Base-by-base conservation (phyloP, 92 coral and sea anemone genomes). In the Phymanthus crucifer region DNA sequence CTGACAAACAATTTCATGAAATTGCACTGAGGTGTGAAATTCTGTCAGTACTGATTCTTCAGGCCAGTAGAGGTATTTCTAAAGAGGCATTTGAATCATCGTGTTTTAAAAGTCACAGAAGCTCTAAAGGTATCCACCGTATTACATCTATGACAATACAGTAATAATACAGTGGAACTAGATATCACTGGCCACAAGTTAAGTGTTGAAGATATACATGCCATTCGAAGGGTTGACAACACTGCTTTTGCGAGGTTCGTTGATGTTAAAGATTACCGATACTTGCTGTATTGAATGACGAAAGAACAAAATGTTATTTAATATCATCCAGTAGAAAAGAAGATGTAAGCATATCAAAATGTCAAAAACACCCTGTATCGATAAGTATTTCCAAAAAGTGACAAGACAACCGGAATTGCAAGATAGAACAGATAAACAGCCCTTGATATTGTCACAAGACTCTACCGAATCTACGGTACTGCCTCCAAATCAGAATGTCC, bases 31-130 rank as follows among this genome's bases (percentile, higher is more conserved):
- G n/a, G 66, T 56, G 66, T 23, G n/a, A 56, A 56, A 56, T 27
- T 4, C 66, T 56, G 66, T 56, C 66, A n/a, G 29, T 56, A 56
- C 66, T 56, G 66, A 56, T 47, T 47, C 56, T 47, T 10, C 4
- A 57, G n/a, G 66, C 10, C n/a, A 57, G 66, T 23, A 58, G 29
- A 76, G 80, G 80, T 76, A 58, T 76, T 76, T 76, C 80, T 76
- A 76, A 76, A 76, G 80, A 76, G 71, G 80, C 80, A 31, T 76
- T 76, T 76, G 71, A 76, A 76, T 76, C 80, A 29, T 76, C 80
- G 32, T 50, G 70, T 76, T 76, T 76, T 23, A 76, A 76, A 76
- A 76, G 80, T 76, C 80, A 76, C 80, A 27, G 80, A 76, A 76
- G 80, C 80, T 76, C 80, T 54, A 67, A 24, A 67, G 38, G 7